A percentile compares a stretch with the other conserved stretches of the same genome.
phyloP scores from a whole-genome alignment of 2,797 vertebrate species.

The Neoniphon sammara region DNA sequence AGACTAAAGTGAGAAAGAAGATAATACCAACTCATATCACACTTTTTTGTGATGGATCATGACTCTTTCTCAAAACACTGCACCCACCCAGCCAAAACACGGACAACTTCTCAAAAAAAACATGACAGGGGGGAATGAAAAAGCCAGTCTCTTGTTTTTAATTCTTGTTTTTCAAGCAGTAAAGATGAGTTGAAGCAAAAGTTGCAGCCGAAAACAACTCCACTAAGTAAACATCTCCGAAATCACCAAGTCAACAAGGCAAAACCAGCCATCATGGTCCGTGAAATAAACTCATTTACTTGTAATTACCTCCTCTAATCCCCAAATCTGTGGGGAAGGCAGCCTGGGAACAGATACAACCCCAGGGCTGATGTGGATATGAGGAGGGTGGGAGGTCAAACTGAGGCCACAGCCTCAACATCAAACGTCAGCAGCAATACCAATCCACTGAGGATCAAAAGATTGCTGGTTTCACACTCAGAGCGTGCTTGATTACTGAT shows the following conservation, averaged over 20 bases:
- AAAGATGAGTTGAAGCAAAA: too few relatives aligned
- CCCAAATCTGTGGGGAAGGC: background rate
- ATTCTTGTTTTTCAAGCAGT: too few relatives aligned
- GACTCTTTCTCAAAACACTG: too few relatives aligned
- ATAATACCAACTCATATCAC: too few relatives aligned
- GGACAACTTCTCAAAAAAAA: too few relatives aligned
- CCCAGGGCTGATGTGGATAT: background rate
- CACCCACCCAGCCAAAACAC: too few relatives aligned
- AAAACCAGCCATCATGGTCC: background rate
- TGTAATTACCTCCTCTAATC: background rate
- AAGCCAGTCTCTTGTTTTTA: too few relatives aligned
- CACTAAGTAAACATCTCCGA: background rate
- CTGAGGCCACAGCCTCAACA: background rate
- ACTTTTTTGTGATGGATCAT: too few relatives aligned
- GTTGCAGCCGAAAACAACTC: too few relatives aligned
- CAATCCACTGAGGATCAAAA: slow-evolving; percentile 1
- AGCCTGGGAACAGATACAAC: background rate
- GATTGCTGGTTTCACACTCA: background rate
- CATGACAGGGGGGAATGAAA: too few relatives aligned
- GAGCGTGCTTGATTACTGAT: too few relatives aligned
- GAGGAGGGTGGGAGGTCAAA: background rate
- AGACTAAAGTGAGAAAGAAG: too few relatives aligned
- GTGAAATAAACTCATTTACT: background rate
- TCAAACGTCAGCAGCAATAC: background rate
- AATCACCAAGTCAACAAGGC: background rate